These are phyloP conservation scores for Plemyria rubiginata DNA, from an alignment of 2,888 invertebrate genomes.

Conservation along the genomic window DNA sequence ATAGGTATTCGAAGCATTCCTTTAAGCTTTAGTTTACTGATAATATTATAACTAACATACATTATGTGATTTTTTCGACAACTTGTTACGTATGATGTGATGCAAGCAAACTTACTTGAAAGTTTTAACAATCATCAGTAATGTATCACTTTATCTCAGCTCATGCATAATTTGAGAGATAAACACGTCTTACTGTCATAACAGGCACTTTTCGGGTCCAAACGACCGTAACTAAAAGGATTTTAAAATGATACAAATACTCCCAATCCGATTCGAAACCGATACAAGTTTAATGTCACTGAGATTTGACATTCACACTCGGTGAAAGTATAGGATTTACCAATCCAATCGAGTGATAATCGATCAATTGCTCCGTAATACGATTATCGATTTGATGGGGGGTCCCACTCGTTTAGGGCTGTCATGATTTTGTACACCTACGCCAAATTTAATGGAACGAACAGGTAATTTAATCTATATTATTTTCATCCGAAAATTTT, in stretches of 20 bases:
- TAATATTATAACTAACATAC: not conserved
- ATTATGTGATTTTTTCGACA: not conserved
- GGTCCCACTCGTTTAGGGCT: slow-evolving; percentile 34
- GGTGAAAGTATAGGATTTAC: slow-evolving; percentile 75
- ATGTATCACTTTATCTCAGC: slow-evolving; percentile 19
- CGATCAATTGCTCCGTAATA: slow-evolving; percentile 43
- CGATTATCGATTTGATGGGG: slow-evolving; percentile 44
- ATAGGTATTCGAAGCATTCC: no score
- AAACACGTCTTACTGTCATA: slow-evolving; percentile 37
- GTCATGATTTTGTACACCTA: slow-evolving; percentile 36
- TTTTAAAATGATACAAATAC: slow-evolving; percentile 62
- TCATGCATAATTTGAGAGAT: slow-evolving; percentile 29
- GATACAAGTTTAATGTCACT: slow-evolving; percentile 67
- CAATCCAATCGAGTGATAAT: slow-evolving; percentile 42
- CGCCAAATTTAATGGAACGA: slow-evolving; percentile 14
- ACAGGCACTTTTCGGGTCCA: slow-evolving; percentile 46
- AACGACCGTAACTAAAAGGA: slow-evolving; percentile 69
- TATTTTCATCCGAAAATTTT: not conserved
- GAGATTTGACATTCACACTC: slow-evolving; percentile 74
- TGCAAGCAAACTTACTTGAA: slow-evolving; percentile 8
- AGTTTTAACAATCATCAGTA: slow-evolving; percentile 2
- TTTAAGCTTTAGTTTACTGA: no score
- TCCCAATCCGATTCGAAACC: slow-evolving; percentile 45
- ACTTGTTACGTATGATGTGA: not conserved
- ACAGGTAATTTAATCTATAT: not conserved